A percentile compares a stretch with the other conserved stretches of the same genome.
These are phyloP conservation scores for Dreissena rostriformis DNA, from an alignment of 1,140 invertebrate species.

Conservation along the genomic window DNA sequence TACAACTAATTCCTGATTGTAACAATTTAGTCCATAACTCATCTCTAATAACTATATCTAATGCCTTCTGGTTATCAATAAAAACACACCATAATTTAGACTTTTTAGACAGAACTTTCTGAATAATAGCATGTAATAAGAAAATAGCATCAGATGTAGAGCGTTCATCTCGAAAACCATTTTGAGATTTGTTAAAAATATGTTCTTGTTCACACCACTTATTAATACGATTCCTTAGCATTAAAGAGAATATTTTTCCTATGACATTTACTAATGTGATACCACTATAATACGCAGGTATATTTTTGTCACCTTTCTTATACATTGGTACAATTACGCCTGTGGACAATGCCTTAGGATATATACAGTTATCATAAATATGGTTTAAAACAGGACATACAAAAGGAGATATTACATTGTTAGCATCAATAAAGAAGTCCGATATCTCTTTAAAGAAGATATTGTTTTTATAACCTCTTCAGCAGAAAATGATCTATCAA, in stretches of 20 bases:
- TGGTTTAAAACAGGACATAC: conserved; percentile 7
- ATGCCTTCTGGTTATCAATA: too few relatives aligned
- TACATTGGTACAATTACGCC: conserved; percentile 18
- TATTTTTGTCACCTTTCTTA: conserved; percentile 39
- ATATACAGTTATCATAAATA: conserved; percentile 35
- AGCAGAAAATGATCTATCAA: conserved; percentile 23
- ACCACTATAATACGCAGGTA: conserved; percentile 34
- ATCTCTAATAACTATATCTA: too few relatives aligned
- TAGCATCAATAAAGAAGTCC: conserved; percentile 31
- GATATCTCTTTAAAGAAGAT: conserved; percentile 15
- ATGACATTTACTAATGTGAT: conserved; percentile 32
- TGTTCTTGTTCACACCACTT: conserved; percentile 29
- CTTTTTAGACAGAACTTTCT: conserved; percentile 38
- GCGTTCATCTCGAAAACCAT: conserved; percentile 28
- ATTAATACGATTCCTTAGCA: conserved; percentile 33
- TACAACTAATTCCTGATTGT: not conserved
- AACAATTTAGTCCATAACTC: conserved; percentile 4
- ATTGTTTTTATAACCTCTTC: conserved; percentile 32
- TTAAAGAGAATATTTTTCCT: conserved; percentile 27
- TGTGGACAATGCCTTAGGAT: conserved; percentile 19
- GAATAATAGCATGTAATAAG: conserved; percentile 36
- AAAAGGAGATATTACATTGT: conserved; percentile 28
- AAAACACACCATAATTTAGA: conserved; percentile 3
- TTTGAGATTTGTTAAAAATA: conserved; percentile 26
- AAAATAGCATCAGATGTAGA: conserved; percentile 49